These are phyloP conservation scores for Acrocyrtus sp. DNA, from an alignment of 2,888 invertebrate genomes.

Conservation along the genomic window DNA sequence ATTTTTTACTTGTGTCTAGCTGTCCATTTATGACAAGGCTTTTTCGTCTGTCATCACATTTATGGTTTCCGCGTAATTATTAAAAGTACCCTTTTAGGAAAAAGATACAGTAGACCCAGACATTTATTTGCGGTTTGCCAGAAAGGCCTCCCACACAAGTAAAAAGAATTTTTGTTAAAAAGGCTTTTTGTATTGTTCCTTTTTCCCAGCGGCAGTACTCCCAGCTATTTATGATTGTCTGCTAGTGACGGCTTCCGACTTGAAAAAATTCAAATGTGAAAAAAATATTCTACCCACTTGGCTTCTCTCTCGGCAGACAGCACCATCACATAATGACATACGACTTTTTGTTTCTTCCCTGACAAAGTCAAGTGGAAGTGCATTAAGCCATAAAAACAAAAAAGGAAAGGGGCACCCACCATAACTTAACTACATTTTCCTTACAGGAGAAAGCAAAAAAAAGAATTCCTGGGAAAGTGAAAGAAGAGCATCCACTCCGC, in stretches of 20 bases:
- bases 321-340: constrained; percentile 40
- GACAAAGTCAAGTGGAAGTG: constrained; percentile 50
- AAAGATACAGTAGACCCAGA: no score
- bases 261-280: constrained; percentile 40
- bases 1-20: no score
- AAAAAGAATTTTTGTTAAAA: neutral
- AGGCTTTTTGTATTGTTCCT: constrained; percentile 5
- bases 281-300: neutral
- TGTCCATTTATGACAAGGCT: no score
- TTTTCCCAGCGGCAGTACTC: no score
- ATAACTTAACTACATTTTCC: constrained; percentile 2
- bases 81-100: no score
- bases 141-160: no score
- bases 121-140: no score
- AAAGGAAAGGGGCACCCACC: constrained; percentile 10
- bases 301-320: constrained; percentile 22
- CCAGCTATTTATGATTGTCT: constrained; percentile 45
- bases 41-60: no score
- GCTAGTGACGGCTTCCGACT: constrained; percentile 40
- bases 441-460: neutral
- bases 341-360: constrained; percentile 46
- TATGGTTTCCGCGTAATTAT: no score
- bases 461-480: no score
- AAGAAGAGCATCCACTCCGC: no score
- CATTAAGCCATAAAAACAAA: constrained; percentile 31